phyloP scores from a whole-genome alignment of 1,140 invertebrate species.

The Colletes latitarsis region DNA sequence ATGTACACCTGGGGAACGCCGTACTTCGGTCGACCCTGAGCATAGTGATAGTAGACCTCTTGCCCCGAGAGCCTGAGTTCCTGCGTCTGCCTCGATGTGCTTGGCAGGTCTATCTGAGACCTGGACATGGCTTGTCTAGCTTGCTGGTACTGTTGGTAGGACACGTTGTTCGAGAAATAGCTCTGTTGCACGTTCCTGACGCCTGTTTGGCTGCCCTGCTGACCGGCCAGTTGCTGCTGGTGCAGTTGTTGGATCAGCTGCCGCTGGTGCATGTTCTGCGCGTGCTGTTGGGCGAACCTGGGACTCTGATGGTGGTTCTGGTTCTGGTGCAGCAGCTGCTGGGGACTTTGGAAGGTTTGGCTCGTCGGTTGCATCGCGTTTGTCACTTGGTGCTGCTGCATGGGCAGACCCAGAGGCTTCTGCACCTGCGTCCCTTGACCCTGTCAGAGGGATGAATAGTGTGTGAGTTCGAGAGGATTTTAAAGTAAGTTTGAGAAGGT shows the following conservation, averaged over 20 bases:
- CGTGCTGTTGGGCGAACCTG: slow-evolving; percentile 76
- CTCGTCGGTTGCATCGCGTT: slow-evolving; percentile 49
- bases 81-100: slow-evolving; percentile 73
- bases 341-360: slow-evolving; percentile 72
- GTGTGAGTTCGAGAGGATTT: neutral
- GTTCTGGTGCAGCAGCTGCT: slow-evolving; percentile 75
- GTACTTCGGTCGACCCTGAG: slow-evolving; percentile 70
- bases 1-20: slow-evolving; percentile 74
- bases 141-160: slow-evolving; percentile 78
- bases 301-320: slow-evolving; percentile 74
- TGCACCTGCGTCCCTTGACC: slow-evolving; percentile 52
- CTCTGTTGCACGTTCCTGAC: slow-evolving; percentile 55
- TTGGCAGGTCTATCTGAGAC: slow-evolving; percentile 77
- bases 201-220: slow-evolving; percentile 49
- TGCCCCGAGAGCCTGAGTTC: slow-evolving; percentile 71
- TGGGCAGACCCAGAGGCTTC: slow-evolving; percentile 67
- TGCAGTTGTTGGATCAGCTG: slow-evolving; percentile 83
- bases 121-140: slow-evolving; percentile 77
- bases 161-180: slow-evolving; percentile 71
- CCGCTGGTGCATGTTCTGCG: slow-evolving; percentile 79
- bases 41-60: slow-evolving; percentile 77
- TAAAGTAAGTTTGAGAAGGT: no score
- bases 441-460: slow-evolving; percentile 19
- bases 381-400: slow-evolving; percentile 65
- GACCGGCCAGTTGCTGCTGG: slow-evolving; percentile 81